These are phyloP conservation scores for Morpho helenor DNA, from an alignment of 2,888 invertebrate species.

Conservation along the genomic window DNA sequence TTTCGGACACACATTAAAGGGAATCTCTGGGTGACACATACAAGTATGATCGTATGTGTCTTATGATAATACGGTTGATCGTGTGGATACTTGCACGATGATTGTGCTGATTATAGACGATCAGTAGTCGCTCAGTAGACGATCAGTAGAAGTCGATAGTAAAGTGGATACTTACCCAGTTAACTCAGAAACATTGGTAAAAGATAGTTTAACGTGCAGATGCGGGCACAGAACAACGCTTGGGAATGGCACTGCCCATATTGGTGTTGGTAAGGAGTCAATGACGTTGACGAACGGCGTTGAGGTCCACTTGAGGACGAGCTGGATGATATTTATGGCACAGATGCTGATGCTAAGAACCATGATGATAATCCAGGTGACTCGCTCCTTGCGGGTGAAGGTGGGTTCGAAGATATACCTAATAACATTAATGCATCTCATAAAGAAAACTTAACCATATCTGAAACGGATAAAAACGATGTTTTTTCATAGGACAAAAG, in stretches of 20 bases:
- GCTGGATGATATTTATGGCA: slow-evolving; percentile 55
- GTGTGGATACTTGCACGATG: too few species aligned
- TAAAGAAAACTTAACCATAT: too few species aligned
- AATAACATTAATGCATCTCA: not conserved
- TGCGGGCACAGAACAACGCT: slow-evolving; percentile 69
- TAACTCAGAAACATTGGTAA: slow-evolving; percentile 50
- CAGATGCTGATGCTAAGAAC: slow-evolving; percentile 61
- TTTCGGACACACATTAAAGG: too few species aligned
- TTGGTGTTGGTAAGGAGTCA: slow-evolving; percentile 64
- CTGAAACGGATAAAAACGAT: too few species aligned
- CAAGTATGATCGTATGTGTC: too few species aligned
- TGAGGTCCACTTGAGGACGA: slow-evolving; percentile 62
- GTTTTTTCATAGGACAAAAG: too few species aligned
- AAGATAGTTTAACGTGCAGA: slow-evolving; percentile 57
- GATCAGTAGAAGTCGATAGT: too few species aligned
- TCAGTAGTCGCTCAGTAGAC: too few species aligned
- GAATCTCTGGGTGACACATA: too few species aligned
- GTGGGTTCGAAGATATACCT: slow-evolving; percentile 70
- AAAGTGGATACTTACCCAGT: slow-evolving; percentile 42
- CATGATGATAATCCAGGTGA: slow-evolving; percentile 61
- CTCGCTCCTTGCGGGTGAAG: slow-evolving; percentile 55
- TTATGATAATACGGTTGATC: too few species aligned
- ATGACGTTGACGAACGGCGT: slow-evolving; percentile 71
- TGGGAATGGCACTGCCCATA: slow-evolving; percentile 72
- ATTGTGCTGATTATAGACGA: too few species aligned